Conservation (phyloP, 2,797 vertebrate species). For the Pangasius macronema region DNA sequence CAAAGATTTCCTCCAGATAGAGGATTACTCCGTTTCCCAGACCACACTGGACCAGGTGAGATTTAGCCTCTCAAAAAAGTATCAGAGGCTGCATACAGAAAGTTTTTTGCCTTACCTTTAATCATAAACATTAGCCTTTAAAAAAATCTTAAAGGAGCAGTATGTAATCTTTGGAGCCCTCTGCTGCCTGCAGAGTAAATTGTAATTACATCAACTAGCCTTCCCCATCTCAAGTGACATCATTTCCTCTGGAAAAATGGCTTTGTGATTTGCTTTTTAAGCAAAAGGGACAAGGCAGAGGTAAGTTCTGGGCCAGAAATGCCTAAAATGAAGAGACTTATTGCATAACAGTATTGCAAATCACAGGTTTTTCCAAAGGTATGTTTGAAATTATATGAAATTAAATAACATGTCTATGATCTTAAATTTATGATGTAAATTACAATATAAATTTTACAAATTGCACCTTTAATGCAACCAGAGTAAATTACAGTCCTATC, state of each 20-base stretch:
- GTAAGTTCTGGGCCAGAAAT: background rate
- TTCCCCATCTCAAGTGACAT: background rate
- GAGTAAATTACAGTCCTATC: background rate
- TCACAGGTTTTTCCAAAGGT: background rate
- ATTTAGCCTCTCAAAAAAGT: constrained; percentile 10
- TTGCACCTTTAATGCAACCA: background rate
- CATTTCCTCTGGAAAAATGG: background rate
- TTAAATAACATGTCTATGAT: background rate
- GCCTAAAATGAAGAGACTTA: background rate
- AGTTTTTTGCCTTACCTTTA: too few relatives aligned
- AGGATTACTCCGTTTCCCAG: constrained; percentile 97
- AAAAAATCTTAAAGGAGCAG: background rate
- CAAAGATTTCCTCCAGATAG: constrained; percentile 87
- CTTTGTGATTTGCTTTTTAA: background rate
- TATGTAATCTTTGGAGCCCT: background rate
- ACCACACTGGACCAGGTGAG: constrained; percentile 97
- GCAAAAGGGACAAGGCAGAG: background rate
- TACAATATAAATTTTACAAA: background rate
- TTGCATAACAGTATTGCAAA: background rate
- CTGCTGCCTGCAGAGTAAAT: background rate
- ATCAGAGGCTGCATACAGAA: background rate
- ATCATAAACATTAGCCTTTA: background rate
- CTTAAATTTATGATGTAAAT: background rate
- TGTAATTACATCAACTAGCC: background rate
- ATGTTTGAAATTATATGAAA: background rate